Percentiles rank a stretch among this genome's conserved stretches.
Evolutionary conservation across 2,113 vertebrate species (phyloP).

Genomic region (Gambusia affinis): DNA sequence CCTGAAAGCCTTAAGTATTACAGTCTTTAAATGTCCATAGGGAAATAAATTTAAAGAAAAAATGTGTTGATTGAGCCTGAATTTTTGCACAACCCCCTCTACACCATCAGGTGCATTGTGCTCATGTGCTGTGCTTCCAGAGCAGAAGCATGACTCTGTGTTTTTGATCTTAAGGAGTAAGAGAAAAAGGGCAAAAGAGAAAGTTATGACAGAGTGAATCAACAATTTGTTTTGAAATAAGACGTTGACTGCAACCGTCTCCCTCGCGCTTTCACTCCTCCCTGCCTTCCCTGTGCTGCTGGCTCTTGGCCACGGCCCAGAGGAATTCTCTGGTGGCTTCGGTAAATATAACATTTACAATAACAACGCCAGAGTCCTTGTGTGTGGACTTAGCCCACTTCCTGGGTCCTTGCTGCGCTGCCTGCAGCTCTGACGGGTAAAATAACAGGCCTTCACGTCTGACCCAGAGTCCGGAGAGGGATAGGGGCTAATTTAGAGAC

Average conservation of each 20-base stretch:
- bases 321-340: slow-evolving; percentile 80
- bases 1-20: slow-evolving; percentile 53
- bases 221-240: slow-evolving; percentile 27
- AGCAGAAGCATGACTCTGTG: slow-evolving; percentile 57
- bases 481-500: slow-evolving; percentile 59
- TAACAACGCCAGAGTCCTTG: slow-evolving; percentile 71
- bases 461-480: slow-evolving; percentile 57
- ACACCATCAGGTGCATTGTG: slow-evolving; percentile 27
- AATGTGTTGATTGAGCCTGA: slow-evolving; percentile 44
- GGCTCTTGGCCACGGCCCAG: slow-evolving; percentile 72
- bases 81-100: slow-evolving; percentile 37
- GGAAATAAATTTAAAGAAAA: slow-evolving; percentile 27
- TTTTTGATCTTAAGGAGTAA: slow-evolving; percentile 43
- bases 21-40: slow-evolving; percentile 41
- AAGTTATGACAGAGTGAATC: slow-evolving; percentile 44
- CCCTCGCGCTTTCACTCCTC: slow-evolving; percentile 47
- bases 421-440: slow-evolving; percentile 56
- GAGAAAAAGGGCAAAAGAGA: slow-evolving; percentile 39
- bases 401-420: slow-evolving; percentile 70
- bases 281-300: slow-evolving; percentile 50
- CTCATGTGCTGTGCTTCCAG: slow-evolving; percentile 45
- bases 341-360: slow-evolving; percentile 81
- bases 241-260: slow-evolving; percentile 36
- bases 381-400: slow-evolving; percentile 80
- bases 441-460: slow-evolving; percentile 66